Evolutionary conservation across 2,797 vertebrate genomes (phyloP), one percentile per base, ranked within the genome.

Genomic region (Ctenopoma kingsleyae): DNA sequence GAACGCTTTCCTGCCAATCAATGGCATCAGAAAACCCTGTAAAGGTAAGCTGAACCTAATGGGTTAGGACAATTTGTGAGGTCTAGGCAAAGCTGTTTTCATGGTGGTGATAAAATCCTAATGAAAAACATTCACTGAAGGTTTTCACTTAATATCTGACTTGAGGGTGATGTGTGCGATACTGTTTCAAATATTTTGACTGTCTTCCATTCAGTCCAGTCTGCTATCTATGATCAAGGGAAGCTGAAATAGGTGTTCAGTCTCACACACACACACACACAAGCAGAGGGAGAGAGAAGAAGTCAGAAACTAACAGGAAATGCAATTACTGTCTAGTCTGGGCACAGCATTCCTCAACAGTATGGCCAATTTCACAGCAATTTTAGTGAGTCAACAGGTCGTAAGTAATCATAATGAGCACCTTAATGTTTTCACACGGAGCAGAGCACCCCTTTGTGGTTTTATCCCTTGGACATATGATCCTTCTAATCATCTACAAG

Each of bases 271-370:
- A 36, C 70, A 68, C 60, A 41, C 25, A n/a, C n/a, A 38, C 54
- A 68, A 23, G 36, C 60, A 56, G 4, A 44, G 27, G 41, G 30
- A 35, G 63, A 55, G 36, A 41, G 30, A 27, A 35, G 62, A 48
- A 80, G 82, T 78, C 64, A 60, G 83, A 86, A 81, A 87, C 87
- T 85, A 91, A 92, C 90, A 92, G 90, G 91, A 92, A 94, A 91
- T 92, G 90, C 89, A 94, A 94, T 93, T 93, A 93, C 88, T 70
- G 86, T 90, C 90, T 76, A 86, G 38, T 89, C 87, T 87, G 70
- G 75, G 81, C 51, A 10, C 85, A 43, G 71, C 75, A 80, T 87
- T 91, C 86, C 90, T 87, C 71, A 67, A 79, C 74, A 87, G 86
- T 68, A 83, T 35, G 83, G 79, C 78, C 88, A 90, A 92, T 93